These are phyloP conservation scores for Marcusenius ussheri DNA, from an alignment of 2,113 vertebrate species.

Conservation along the genomic window DNA sequence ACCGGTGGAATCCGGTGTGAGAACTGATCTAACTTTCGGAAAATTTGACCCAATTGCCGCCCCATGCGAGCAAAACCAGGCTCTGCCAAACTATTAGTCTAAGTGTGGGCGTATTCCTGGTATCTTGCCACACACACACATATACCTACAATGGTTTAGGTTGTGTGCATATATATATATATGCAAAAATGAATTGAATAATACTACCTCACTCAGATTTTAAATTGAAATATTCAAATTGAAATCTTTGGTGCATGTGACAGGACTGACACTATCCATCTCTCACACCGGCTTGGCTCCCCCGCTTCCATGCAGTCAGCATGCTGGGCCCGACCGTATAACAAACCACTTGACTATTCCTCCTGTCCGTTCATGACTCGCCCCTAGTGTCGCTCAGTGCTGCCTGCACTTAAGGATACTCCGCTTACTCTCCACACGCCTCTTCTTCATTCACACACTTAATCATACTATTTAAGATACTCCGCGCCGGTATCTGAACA, in stretches of 20 bases:
- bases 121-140: background rate
- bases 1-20: background rate
- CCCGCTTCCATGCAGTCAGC: background rate
- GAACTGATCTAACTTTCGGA: background rate
- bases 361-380: background rate
- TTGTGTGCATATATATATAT: background rate
- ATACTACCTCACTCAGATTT: background rate
- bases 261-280: background rate
- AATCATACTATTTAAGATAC: background rate
- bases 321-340: background rate
- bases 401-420: background rate
- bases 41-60: background rate
- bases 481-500: background rate
- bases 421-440: background rate
- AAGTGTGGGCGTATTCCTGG: background rate
- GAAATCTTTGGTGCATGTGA: background rate
- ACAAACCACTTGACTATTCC: background rate
- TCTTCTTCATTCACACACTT: background rate
- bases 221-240: background rate
- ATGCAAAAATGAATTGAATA: background rate
- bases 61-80: background rate
- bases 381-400: background rate
- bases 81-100: background rate
- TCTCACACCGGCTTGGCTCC: background rate
- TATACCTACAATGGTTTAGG: background rate